Conservation (phyloP, 2,113 vertebrate genomes). For the Alligator mississippiensis region DNA sequence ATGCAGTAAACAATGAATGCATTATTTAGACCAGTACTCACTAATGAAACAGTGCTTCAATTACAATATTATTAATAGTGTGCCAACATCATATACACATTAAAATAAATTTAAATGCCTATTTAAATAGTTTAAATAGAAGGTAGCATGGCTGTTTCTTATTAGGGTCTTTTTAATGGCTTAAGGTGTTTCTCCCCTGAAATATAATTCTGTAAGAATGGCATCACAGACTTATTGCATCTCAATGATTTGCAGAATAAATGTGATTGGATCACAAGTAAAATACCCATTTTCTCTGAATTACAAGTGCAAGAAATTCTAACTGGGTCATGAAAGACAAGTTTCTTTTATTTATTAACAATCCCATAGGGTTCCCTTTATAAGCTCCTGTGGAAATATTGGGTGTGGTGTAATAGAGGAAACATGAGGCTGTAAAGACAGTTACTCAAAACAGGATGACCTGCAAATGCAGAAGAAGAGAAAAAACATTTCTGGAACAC, state of each 20-base stretch:
- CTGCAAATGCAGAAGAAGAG: background rate
- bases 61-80: rapidly evolving
- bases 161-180: background rate
- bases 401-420: background rate
- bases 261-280: background rate
- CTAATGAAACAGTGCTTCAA: background rate
- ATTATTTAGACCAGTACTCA: rapidly evolving
- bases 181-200: background rate
- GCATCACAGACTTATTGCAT: background rate
- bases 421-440: background rate
- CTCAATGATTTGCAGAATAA: background rate
- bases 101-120: background rate
- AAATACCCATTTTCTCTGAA: background rate
- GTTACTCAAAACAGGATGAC: background rate
- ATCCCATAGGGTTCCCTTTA: background rate
- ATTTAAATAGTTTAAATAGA: background rate
- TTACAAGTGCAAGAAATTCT: background rate
- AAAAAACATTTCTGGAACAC: background rate
- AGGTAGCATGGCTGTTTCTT: background rate
- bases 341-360: slow-evolving; percentile 28
- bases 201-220: background rate
- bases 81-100: background rate
- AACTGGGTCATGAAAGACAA: background rate
- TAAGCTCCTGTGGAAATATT: rapidly evolving
- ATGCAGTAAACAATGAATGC: background rate